phyloP scores from a whole-genome alignment of 2,797 vertebrate species.

The Meriones psammophilus region DNA sequence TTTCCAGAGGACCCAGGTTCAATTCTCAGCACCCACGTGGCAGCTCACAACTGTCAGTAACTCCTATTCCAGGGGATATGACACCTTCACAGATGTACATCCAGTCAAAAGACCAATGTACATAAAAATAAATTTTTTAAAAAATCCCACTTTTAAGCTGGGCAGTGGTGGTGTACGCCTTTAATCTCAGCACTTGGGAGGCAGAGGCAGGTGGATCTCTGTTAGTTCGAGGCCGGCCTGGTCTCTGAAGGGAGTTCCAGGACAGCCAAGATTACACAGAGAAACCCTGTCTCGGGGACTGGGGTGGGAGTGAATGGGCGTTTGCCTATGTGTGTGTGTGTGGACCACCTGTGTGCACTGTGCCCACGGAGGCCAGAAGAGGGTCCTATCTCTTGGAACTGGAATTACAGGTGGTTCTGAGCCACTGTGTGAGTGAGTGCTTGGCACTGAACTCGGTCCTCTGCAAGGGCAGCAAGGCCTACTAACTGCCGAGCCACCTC shows the following conservation, averaged over 20 bases:
- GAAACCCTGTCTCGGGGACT: not conserved
- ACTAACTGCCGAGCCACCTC: not conserved
- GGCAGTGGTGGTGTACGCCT: too few relatives aligned
- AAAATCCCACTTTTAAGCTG: too few relatives aligned
- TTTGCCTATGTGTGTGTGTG: not conserved
- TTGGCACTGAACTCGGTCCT: not conserved
- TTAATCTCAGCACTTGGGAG: not conserved
- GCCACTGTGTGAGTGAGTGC: not conserved
- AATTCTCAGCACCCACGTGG: too few relatives aligned
- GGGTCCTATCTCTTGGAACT: not conserved
- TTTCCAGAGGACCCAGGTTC: too few relatives aligned
- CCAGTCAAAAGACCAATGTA: too few relatives aligned
- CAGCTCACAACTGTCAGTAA: too few relatives aligned
- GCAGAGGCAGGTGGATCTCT: not conserved
- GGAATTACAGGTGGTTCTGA: not conserved
- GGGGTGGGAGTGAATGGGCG: not conserved
- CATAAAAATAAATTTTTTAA: too few relatives aligned
- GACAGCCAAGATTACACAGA: not conserved
- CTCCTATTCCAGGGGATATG: too few relatives aligned
- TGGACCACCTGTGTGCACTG: not conserved
- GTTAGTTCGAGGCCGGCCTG: not conserved
- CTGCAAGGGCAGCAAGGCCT: not conserved
- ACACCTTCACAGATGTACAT: too few relatives aligned
- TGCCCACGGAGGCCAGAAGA: not conserved
- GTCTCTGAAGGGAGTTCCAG: not conserved